Base-by-base conservation (phyloP, 2,797 vertebrate species). In the Steatocranus sp. region DNA sequence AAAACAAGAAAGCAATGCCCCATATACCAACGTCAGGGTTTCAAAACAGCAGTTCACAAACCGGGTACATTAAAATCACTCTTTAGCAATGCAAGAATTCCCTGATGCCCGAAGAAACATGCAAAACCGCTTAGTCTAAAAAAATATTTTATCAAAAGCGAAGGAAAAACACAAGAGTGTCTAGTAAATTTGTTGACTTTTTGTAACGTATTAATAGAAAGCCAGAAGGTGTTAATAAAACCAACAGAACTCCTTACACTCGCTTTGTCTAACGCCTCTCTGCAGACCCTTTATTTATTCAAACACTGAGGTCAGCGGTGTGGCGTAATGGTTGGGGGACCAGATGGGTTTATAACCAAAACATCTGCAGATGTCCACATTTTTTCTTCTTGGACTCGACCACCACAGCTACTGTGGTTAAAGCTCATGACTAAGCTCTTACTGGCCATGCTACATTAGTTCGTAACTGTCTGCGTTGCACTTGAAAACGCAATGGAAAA, bases 341-440 rank as follows among this genome's bases (percentile, higher is more conserved):
- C 87, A 88, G 87, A 88, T 86, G 84, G 86, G 83, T 90, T 94
- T 83, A 77, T 80, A 92, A 88, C 80, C 81, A 87, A 92, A 94
- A 93, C 92, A 94, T 92, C 90, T 89, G 86, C 86, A 84, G 87
- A 82, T 80, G 78, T 88, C 83, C 86, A 78, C 81, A 66, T 84
- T 87, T 91, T 43, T 76, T 76, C 68, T 83, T 88, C 88, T 78
- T 87, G 53, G 84, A 66, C 83, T 81, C 83, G 91, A 93, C 93
- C 92, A 93, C 92, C 91, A 86, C 76, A 92, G 89, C 87, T 83
- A 74, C 87, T 89, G 93, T 81, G 93, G 95, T 91, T 83, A 88
- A 89, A 92, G 87, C 88, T 94, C 91, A 92, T 95, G 94, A 96
- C 93, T 94, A 89, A 95, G 93, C 93, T 88, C 81, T 85, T 84